Conservation (phyloP, 2,797 vertebrate species). For the Peromyscus eremicus region DNA sequence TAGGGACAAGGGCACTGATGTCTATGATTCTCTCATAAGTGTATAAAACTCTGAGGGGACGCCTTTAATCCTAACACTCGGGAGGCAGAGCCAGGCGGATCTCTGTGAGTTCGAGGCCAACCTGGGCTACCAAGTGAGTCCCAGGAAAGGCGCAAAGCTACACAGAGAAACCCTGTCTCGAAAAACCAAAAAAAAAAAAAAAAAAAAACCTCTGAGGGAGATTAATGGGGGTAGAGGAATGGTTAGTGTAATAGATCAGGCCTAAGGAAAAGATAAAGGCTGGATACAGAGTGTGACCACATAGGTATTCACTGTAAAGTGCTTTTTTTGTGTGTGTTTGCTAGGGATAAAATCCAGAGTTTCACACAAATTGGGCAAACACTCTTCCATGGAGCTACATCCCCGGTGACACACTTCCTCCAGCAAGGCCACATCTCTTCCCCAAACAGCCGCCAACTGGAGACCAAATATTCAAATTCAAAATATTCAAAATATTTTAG, state of each 20-base stretch:
- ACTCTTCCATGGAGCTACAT: not conserved
- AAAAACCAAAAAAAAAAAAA: too few species aligned
- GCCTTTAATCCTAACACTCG: too few species aligned
- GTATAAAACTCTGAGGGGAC: constrained; percentile 19
- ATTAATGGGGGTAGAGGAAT: not conserved
- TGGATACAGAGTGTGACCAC: not conserved
- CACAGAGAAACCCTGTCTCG: too few species aligned
- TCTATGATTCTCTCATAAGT: constrained; percentile 10
- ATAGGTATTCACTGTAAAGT: not conserved
- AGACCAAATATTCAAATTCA: constrained; percentile 3
- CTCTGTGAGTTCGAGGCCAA: too few species aligned
- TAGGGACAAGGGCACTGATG: not conserved
- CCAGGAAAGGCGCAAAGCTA: too few species aligned
- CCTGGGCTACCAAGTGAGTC: too few species aligned
- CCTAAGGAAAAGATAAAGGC: not conserved
- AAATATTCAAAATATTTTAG: not conserved
- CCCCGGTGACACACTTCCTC: not conserved
- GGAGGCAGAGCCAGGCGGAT: too few species aligned
- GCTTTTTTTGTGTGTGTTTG: not conserved
- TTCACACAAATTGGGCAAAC: not conserved
- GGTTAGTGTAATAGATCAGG: not conserved
- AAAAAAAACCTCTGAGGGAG: too few species aligned
- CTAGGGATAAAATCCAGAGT: not conserved
- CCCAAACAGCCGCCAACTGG: not conserved
- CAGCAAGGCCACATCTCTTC: not conserved